Base-by-base conservation (phyloP, 2,113 vertebrate species). In the Kryptolebias marmoratus region DNA sequence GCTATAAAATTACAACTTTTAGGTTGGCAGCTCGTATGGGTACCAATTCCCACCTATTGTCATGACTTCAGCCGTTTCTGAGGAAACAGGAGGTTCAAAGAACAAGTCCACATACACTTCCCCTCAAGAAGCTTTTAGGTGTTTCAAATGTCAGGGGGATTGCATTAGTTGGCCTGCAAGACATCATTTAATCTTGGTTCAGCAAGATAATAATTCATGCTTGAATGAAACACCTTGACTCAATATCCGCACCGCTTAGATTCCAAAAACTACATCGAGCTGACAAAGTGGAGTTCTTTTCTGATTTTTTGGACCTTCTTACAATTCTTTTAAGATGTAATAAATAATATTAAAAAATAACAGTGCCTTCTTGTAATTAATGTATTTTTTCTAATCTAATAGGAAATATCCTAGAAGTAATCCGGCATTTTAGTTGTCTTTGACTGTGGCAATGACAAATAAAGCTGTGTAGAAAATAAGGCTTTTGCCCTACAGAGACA, bases 91-190 rank as follows among this genome's bases (percentile, higher is more conserved):
- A 31, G 68, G 79, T 83, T 85, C 70, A 73, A 31, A 79, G 64
- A 72, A 36, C 50, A 39, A 56, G 55, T 74, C 62, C 84, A 61
- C 59, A 59, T 76, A 42, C 65, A 71, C 56, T 58, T 62, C 52
- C 64, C 82, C 75, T 75, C 36, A 15, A 77, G 83, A 67, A 53
- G 85, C 76, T 90, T 82, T 64, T 70, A 90, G 85, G 83, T 80
- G 1, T 83, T 84, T 86, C 50, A 91, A 86, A 93, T 90, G 87
- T 87, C 89, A 89, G 64, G 80, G 76, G 79, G 90, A 79, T 89
- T 77, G 78, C 87, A 85, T 85, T 85, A 71, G 75, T 72, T 81
- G 14, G 66, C 81, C 75, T 70, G 75, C 57, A 79, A 82, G 53
- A 2, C 66, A 67, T 63, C 75, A 73, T 85, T 82, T 88, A 79